These are phyloP conservation scores for Nothura maculosa DNA, from an alignment of 2,797 vertebrate species.

Conservation along the genomic window DNA sequence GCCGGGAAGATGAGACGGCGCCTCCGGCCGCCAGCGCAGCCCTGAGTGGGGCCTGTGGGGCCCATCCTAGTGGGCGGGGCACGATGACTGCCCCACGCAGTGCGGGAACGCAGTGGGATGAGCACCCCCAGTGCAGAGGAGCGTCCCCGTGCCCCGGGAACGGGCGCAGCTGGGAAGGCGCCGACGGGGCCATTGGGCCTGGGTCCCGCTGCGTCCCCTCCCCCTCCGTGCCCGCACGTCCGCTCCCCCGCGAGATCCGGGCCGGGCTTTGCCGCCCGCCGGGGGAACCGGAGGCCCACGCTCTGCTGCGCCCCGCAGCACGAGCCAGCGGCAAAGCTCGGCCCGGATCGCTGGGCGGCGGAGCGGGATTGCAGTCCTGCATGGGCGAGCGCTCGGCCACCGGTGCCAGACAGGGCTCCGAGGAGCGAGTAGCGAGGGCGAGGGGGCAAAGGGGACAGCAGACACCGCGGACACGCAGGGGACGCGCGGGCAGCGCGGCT, in stretches of 20 bases:
- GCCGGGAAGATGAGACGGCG: slow-evolving; percentile 25
- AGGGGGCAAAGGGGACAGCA: too few relatives aligned
- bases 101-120: too few relatives aligned
- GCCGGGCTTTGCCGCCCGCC: not conserved
- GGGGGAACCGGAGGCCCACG: not conserved
- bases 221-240: too few relatives aligned
- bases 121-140: too few relatives aligned
- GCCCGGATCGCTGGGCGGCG: rapidly evolving
- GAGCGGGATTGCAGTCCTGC: not conserved
- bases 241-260: rapidly evolving
- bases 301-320: too few relatives aligned
- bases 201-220: not conserved
- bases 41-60: too few relatives aligned
- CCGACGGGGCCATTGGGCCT: not conserved
- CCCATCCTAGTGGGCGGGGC: too few relatives aligned
- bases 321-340: not conserved
- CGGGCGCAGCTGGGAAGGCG: too few relatives aligned
- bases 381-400: too few relatives aligned
- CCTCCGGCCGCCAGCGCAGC: not conserved
- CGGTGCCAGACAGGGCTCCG: not conserved
- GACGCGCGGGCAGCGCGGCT: not conserved
- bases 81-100: too few relatives aligned
- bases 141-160: too few relatives aligned
- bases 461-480: too few relatives aligned
- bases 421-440: not conserved